A percentile compares a stretch with the other conserved stretches of the same genome.
phyloP scores from a whole-genome alignment of 2,113 vertebrate species.

The Danionella cerebrum region DNA sequence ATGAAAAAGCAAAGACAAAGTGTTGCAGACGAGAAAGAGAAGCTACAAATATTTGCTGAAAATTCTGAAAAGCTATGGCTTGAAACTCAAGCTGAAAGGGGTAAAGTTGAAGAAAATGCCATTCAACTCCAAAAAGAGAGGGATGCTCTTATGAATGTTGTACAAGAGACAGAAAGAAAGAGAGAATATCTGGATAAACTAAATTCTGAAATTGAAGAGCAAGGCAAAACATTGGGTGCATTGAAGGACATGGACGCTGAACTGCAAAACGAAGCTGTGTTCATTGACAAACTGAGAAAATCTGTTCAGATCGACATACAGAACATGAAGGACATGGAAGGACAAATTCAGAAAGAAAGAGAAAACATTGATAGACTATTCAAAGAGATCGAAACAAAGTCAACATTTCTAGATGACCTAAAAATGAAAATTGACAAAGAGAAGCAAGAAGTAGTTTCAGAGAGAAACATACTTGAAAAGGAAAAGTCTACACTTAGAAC shows the following conservation, averaged over 20 bases:
- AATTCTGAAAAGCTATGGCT: not conserved
- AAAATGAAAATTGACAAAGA: not conserved
- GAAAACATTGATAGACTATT: not conserved
- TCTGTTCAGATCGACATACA: not conserved
- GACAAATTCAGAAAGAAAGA: not conserved
- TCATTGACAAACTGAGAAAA: not conserved
- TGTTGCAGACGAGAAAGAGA: not conserved
- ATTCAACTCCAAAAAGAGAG: conserved; percentile 6
- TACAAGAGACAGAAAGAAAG: not conserved
- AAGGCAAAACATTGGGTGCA: not conserved
- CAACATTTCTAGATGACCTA: not conserved
- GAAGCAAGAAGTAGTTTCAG: conserved; percentile 23
- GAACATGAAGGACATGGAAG: not conserved
- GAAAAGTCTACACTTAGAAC: conserved; percentile 13
- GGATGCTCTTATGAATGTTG: not conserved
- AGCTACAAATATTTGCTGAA: not conserved
- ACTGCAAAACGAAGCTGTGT: not conserved
- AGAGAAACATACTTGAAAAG: conserved; percentile 30
- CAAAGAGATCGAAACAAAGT: not conserved
- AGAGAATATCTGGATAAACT: not conserved
- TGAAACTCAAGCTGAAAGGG: not conserved
- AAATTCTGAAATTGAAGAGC: not conserved
- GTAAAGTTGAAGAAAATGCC: not conserved
- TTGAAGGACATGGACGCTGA: conserved; percentile 14
- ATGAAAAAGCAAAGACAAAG: not conserved